Evolutionary conservation across 2,888 invertebrate genomes (phyloP), one percentile per base, ranked within the genome.

Genomic region (Lissonota sp.): DNA sequence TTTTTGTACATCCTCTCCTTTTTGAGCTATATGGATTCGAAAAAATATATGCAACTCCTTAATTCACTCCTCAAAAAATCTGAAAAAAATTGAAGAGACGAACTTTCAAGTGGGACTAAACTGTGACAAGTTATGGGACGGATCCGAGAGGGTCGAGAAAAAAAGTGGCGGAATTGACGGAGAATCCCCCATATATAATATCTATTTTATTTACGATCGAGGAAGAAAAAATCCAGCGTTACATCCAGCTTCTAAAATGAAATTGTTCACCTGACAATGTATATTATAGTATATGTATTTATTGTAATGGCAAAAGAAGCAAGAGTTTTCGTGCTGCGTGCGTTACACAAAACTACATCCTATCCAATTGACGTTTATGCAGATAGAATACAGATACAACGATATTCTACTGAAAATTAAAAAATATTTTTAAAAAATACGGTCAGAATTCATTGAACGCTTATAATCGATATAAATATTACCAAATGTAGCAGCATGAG

Each of bases 401-500:
- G 37, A 40, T 12, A 46, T 39, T 8, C 40, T 12, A 53, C 39
- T 40, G 8, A 63, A 14, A 12, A 10, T 6, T 5, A 55, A n/a
- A 46, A 26, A 66, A 55, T n/a, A n/a, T n/a, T n/a, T n/a, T n/a
- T n/a, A 67, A 51, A 57, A 12, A 44, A 63, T 57, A 37, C 39
- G 2, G 26, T 46, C 46, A 40, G 42, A 42, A 37, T 58, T 66
- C 26, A 53, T 58, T 51, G 1, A 69, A 69, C n/a, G 53, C 42
- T 69, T 12, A 58, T 70, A 51, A 58, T 62, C 26, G 12, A 16
- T 8, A 69, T 7, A 67, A 66, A 51, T 42, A 39, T 70, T 69
- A 73, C 69, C 60, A 64, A 64, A 58, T 60, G 4, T 55, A 73
- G 69, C 70, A 70, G 80, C 75, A 82, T 71, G 66, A 79, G 80